phyloP scores from a whole-genome alignment of 2,888 invertebrate species.

The Hedychridium roseum region DNA sequence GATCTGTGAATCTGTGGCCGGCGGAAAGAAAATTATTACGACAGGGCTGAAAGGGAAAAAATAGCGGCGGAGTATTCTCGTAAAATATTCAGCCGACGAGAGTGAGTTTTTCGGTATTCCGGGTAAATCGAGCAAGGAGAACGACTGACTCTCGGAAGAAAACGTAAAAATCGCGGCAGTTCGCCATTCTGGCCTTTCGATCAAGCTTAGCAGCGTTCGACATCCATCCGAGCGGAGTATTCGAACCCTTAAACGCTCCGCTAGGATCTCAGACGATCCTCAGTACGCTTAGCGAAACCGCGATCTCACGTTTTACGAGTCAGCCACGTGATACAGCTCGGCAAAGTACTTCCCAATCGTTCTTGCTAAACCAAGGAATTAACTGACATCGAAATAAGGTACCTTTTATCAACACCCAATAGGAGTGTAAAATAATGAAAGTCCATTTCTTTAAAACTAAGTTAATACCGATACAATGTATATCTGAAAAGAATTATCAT shows the following conservation, averaged over 20 bases:
- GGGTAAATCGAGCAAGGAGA: no score
- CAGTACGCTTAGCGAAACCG: constrained; percentile 4
- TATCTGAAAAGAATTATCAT: no score
- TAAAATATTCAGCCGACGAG: constrained; percentile 12
- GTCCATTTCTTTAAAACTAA: no score
- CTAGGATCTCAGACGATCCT: neutral
- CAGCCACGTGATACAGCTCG: constrained; percentile 18
- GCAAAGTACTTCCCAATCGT: neutral
- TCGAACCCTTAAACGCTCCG: neutral
- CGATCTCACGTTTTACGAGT: constrained; percentile 28
- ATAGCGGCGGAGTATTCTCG: neutral
- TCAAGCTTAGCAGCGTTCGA: no score
- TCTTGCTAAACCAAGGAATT: no score
- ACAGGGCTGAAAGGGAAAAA: neutral
- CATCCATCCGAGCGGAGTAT: constrained; percentile 21
- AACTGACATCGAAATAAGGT: no score
- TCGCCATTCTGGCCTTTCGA: constrained; percentile 22
- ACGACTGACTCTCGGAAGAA: no score
- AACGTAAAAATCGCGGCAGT: constrained; percentile 24
- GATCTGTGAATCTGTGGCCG: neutral
- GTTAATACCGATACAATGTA: no score
- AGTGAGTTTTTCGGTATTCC: constrained; percentile 2
- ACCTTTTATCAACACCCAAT: no score
- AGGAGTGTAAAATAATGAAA: no score
- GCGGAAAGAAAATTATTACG: neutral